phyloP scores from a whole-genome alignment of 2,113 vertebrate species.

The Hemichromis elongatus region DNA sequence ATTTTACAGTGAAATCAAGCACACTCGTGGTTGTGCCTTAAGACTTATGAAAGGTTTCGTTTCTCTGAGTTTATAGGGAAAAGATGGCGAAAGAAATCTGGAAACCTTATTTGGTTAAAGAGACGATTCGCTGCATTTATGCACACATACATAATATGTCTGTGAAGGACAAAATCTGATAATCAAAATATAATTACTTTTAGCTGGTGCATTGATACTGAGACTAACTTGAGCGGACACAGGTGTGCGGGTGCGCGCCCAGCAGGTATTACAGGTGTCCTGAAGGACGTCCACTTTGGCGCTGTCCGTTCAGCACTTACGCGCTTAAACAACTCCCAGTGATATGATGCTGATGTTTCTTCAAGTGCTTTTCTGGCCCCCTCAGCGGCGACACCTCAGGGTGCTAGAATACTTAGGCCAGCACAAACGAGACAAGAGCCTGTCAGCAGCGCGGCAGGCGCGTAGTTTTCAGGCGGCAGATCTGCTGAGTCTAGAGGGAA shows the following conservation, averaged over 20 bases:
- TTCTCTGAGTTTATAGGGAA: background rate
- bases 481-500: conserved; percentile 26
- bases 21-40: background rate
- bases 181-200: background rate
- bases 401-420: background rate
- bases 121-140: background rate
- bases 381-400: background rate
- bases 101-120: background rate
- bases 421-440: conserved; percentile 16
- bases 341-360: background rate
- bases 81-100: background rate
- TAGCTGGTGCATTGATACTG: background rate
- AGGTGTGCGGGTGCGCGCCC: background rate
- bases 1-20: background rate
- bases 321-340: background rate
- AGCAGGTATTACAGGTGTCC: background rate
- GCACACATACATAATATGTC: background rate
- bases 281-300: background rate
- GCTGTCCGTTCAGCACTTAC: conserved; percentile 48
- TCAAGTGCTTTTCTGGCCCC: background rate
- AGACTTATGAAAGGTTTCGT: background rate
- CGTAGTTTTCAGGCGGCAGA: conserved; percentile 15
- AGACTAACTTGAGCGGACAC: background rate
- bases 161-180: background rate
- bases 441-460: conserved; percentile 14